Evolutionary conservation across 1,140 invertebrate species (phyloP).

Genomic region (Limonius californicus): DNA sequence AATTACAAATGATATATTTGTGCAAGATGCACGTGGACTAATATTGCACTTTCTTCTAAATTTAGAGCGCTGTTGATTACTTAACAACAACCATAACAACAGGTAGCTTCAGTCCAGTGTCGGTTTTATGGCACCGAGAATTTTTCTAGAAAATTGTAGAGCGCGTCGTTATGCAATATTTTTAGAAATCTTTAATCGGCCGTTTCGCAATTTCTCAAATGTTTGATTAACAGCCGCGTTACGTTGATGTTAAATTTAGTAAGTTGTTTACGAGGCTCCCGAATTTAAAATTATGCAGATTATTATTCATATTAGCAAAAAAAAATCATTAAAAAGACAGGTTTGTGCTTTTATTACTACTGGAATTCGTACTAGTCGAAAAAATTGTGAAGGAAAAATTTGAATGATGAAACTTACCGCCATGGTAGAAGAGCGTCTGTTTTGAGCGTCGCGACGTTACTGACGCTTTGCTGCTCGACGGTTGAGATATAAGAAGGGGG

Average conservation of each 20-base stretch:
- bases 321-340: too few species aligned
- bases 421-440: constrained; percentile 31
- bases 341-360: too few species aligned
- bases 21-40: too few species aligned
- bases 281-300: neutral
- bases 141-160: neutral
- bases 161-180: neutral
- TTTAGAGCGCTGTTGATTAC: too few species aligned
- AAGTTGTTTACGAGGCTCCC: neutral
- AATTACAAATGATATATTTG: too few species aligned
- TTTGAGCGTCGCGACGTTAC: constrained; percentile 40
- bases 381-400: too few species aligned
- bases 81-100: too few species aligned
- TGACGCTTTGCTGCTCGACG: neutral
- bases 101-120: too few species aligned
- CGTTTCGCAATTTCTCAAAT: neutral
- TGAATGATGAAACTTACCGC: constrained; percentile 36
- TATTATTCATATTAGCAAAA: too few species aligned
- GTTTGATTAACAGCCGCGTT: neutral
- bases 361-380: too few species aligned
- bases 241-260: neutral
- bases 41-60: too few species aligned
- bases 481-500: constrained; percentile 18
- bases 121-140: too few species aligned
- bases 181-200: neutral